These are phyloP conservation scores for Malurus leucopterus DNA, from an alignment of 2,797 vertebrate species.

Conservation along the genomic window DNA sequence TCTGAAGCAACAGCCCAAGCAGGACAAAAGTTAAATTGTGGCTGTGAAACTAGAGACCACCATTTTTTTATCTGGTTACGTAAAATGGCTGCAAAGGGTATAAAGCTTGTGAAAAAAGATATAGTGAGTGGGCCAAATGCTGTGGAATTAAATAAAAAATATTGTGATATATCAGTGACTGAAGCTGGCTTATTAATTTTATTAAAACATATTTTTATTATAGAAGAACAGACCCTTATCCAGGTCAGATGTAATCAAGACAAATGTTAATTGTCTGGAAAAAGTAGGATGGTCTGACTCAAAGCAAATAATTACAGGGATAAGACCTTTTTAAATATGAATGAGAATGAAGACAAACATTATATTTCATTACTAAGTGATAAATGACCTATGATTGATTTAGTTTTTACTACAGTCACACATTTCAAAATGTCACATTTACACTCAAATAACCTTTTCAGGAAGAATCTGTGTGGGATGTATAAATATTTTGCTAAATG, in stretches of 20 bases:
- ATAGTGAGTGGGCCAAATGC: background rate
- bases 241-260: background rate
- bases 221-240: background rate
- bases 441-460: conserved; percentile 56
- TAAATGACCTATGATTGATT: conserved; percentile 59
- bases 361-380: conserved; percentile 44
- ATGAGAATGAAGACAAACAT: conserved; percentile 33
- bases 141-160: background rate
- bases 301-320: conserved; percentile 40
- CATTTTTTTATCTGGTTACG: background rate
- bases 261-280: conserved; percentile 10
- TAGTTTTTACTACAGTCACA: conserved; percentile 34
- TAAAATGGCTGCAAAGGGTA: background rate
- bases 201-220: background rate
- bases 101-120: background rate
- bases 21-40: background rate
- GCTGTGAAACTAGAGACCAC: background rate
- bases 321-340: conserved; percentile 46
- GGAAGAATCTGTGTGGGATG: conserved; percentile 4
- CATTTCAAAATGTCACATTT: conserved; percentile 63
- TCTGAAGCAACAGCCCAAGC: background rate
- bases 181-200: background rate
- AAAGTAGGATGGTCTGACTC: background rate
- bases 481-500: conserved; percentile 64
- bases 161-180: background rate